These are phyloP conservation scores for Netelia inedita DNA, from an alignment of 2,888 invertebrate genomes.

Conservation along the genomic window DNA sequence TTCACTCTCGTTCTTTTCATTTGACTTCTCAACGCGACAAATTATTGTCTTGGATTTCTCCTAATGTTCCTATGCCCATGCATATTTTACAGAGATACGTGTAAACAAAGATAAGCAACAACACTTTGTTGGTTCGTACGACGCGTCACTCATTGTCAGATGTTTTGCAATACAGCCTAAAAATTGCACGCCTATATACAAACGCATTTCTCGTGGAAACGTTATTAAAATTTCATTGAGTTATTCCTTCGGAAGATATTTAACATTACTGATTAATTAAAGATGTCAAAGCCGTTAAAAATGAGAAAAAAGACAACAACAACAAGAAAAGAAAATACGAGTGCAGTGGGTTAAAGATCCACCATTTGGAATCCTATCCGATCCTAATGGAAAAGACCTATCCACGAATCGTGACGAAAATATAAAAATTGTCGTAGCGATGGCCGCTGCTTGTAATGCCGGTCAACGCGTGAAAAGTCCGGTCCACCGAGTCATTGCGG, in stretches of 20 bases:
- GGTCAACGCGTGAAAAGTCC: constrained; percentile 54
- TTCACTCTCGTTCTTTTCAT: not conserved
- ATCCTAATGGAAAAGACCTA: constrained; percentile 60
- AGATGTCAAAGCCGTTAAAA: not conserved
- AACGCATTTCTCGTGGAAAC: not conserved
- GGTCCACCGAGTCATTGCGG: constrained; percentile 47
- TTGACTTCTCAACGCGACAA: constrained; percentile 8
- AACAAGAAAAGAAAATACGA: constrained; percentile 16
- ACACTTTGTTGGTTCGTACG: not conserved
- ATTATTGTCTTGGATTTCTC: constrained; percentile 3
- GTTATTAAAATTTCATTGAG: constrained; percentile 6
- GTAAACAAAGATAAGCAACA: not conserved
- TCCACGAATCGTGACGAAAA: constrained; percentile 61
- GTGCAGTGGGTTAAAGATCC: constrained; percentile 42
- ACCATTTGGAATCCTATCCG: constrained; percentile 58
- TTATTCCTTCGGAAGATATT: not conserved
- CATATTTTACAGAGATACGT: constrained; percentile 1
- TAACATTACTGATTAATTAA: constrained; percentile 44
- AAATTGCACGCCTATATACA: not conserved
- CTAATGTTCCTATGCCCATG: not conserved
- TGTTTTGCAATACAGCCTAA: not conserved
- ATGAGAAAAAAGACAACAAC: constrained; percentile 7
- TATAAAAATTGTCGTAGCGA: constrained; percentile 50
- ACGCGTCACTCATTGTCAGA: not conserved
- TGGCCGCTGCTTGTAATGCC: constrained; percentile 37